Evolutionary conservation across 2,113 vertebrate species (phyloP).

Genomic region (Herpetotheres cachinnans): DNA sequence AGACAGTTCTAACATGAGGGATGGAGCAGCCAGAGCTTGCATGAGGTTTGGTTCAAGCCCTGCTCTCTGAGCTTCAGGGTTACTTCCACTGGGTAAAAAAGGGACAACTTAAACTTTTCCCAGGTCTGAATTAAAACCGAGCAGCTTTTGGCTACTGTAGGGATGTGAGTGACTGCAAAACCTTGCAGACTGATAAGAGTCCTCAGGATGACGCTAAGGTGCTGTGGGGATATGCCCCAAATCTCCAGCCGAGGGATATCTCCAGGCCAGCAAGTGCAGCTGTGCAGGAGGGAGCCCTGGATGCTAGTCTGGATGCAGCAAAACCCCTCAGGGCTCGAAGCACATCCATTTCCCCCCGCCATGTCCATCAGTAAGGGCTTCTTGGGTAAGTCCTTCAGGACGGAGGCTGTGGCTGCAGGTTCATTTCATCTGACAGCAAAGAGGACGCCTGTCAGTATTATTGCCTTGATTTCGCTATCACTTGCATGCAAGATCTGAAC

Average conservation of each 20-base stretch:
- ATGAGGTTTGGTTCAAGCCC: not conserved
- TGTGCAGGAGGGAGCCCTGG: not conserved
- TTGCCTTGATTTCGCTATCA: not conserved
- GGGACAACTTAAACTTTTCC: not conserved
- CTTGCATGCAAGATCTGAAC: not conserved
- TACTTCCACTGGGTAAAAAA: not conserved
- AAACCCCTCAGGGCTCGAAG: not conserved
- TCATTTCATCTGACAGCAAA: not conserved
- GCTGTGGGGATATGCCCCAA: not conserved
- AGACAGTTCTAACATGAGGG: not conserved
- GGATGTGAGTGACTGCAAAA: not conserved
- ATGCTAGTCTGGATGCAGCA: not conserved
- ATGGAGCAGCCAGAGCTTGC: accelerated
- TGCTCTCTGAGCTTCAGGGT: not conserved
- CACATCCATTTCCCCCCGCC: not conserved
- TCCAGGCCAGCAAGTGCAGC: not conserved
- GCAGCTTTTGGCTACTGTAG: not conserved
- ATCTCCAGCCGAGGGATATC: accelerated
- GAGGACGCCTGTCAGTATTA: not conserved
- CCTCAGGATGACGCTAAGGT: not conserved
- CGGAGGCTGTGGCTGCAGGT: not conserved
- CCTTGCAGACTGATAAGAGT: not conserved
- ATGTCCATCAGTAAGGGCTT: not conserved
- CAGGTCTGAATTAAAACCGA: not conserved
- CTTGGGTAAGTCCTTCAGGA: not conserved